Base-by-base conservation (phyloP, 2,797 vertebrate genomes). In the Nyctalus aviator region DNA sequence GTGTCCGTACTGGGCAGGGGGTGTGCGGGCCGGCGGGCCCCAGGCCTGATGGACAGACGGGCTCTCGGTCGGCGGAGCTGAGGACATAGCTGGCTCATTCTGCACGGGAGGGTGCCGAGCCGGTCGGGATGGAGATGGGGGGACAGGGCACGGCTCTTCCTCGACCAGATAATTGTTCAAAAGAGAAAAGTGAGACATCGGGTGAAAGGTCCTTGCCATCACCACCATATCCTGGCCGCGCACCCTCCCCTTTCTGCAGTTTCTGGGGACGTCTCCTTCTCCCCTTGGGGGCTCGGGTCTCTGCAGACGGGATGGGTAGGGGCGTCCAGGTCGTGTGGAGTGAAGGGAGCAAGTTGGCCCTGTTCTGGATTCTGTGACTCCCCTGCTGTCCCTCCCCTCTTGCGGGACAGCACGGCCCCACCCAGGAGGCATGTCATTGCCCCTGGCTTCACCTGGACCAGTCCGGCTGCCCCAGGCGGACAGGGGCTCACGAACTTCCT, bases 241-340 rank as follows among this genome's bases (percentile, higher is more conserved):
- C 10, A 7, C 32, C 25, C 5, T 5, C 55, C 44, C 2, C 0
- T 0, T 44, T 57, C 68, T 8, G 17, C 25, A 27, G 6, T 12
- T 64, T 64, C n/a, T 8, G 41, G 35, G 8, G 8, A 13, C 6
- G 3, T 7, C 44, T 14, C 48, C 1, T 0, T 27, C 59, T 76
- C 21, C 14, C 3, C 0, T 1, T 8, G 32, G 41, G 35, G 9
- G 11, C 21, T n/a, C 71, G 55, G 55, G 17, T 48, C 48, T 30
- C 89, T 23, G 72, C 21, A n/a, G 23, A 9, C 50, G 59, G 50
- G 6, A 12, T 3, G 23, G 44, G 41, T 37, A 2, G 5, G 7
- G 0, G 27, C 21, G 0, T 3, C 17, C 10, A 3, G 7, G 59
- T 0, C 46, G 20, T 32, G 41, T 35, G 5, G 46, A 27, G 15